Base-by-base conservation (phyloP, 2,888 invertebrate species). In the Pogonocherus hispidulus region DNA sequence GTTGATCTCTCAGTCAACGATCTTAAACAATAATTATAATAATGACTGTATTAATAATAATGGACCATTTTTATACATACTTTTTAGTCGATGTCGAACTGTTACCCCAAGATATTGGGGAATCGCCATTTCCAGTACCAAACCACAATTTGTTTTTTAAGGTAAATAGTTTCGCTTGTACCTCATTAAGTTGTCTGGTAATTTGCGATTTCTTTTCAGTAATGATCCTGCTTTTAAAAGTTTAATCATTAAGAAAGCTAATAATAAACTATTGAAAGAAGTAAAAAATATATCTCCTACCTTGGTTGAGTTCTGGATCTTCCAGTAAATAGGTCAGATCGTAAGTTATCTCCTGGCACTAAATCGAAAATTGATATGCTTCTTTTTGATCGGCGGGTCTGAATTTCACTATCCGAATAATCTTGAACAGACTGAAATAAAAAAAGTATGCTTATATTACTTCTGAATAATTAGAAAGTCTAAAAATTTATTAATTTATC, bases 121-220 rank as follows among this genome's bases (percentile, higher is more conserved):
- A 72, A 59, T 85, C 83, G 11, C 78, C 85, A 78, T 87, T 88
- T 6, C 81, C 82, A 27, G 81, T 76, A 3, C 93, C 93, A 1
- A 91, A 91, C 94, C 94, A 94, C 52, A 94, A 88, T 84, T 92
- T 92, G 82, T 91, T 92, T 80, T 91, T 92, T 23, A 94, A 81
- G 0, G 91, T 88, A 69, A 88, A 88, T 4, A 94, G 83, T 81
- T 92, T 92, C 5, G 92, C 89, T 84, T 92, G 91, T 49, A 92
- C 87, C 79, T 92, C 91, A 54, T 88, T 84, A 27, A 89, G 85
- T 78, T 90, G 89, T 64, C 82, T 81, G 68, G 66, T 80, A 55
- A 79, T 75, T 64, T 70, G 76, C 57, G 57, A 85, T 81, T 76
- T 89, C 87, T 71, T 78, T 20, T 79, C 80, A 1, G 64, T 27